Evolutionary conservation across 64 coral and sea anemone genomes (phyloP).

Genomic region (Astreopora myriophthalma): DNA sequence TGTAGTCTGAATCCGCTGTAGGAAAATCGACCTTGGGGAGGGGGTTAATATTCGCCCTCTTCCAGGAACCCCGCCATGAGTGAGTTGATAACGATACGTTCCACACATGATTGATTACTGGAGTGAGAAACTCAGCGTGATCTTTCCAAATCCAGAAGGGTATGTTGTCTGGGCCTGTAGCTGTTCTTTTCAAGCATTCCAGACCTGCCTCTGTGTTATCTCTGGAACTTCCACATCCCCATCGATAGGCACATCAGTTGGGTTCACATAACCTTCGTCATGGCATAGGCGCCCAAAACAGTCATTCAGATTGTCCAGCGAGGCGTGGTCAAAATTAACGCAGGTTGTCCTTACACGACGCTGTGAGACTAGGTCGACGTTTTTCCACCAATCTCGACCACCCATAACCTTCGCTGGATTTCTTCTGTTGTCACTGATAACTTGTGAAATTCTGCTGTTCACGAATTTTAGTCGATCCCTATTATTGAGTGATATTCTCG

Average conservation of each 20-base stretch:
- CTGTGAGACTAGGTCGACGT: conserved; percentile 51
- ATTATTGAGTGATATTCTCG: conserved; percentile 23
- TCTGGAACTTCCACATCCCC: conserved; percentile 46
- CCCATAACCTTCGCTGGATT: conserved; percentile 47
- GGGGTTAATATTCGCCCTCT: conserved; percentile 40
- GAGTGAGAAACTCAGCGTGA: background rate
- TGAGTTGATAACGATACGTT: conserved; percentile 38
- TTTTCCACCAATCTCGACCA: conserved; percentile 67
- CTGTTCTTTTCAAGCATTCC: conserved; percentile 59
- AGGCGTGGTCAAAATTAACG: conserved; percentile 49
- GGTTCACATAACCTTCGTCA: conserved; percentile 49
- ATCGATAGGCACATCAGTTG: conserved; percentile 24
- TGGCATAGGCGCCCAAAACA: conserved; percentile 43
- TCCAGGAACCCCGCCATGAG: conserved; percentile 19
- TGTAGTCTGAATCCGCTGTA: background rate
- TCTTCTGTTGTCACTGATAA: conserved; percentile 49
- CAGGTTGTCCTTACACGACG: conserved; percentile 38
- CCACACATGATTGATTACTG: conserved; percentile 20
- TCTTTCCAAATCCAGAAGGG: conserved; percentile 35
- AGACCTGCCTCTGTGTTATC: conserved; percentile 4
- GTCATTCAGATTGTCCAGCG: conserved; percentile 55
- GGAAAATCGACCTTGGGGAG: conserved; percentile 51
- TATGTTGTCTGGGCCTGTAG: conserved; percentile 47
- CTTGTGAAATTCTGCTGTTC: conserved; percentile 40
- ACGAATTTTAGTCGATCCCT: conserved; percentile 13